phyloP scores from a whole-genome alignment of 2,888 invertebrate genomes.

The Petrophora chlorosata region DNA sequence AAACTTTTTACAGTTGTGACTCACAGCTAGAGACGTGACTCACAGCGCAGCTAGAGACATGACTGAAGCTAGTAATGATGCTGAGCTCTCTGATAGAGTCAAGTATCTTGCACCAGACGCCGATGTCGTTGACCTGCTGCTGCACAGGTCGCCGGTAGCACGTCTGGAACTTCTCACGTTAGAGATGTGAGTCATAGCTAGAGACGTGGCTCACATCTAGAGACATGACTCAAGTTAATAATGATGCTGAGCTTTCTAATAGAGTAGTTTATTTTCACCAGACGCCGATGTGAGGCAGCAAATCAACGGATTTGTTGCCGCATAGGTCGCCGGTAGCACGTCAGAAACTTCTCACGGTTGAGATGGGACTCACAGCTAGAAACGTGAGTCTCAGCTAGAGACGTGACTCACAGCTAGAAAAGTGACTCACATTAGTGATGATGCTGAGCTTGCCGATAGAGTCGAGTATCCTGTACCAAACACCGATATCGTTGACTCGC shows the following conservation, averaged over 20 bases:
- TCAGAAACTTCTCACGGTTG: too few species aligned
- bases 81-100: slow-evolving; percentile 96
- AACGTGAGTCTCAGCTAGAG: too few species aligned
- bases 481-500: slow-evolving; percentile 95
- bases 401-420: too few species aligned
- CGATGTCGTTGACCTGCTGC: slow-evolving; percentile 95
- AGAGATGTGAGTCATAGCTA: too few species aligned
- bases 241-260: slow-evolving; percentile 96
- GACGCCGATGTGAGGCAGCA: slow-evolving; percentile 97
- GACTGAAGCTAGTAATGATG: slow-evolving; percentile 96
- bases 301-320: slow-evolving; percentile 93
- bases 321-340: too few species aligned
- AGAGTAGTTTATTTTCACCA: slow-evolving; percentile 97
- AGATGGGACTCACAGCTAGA: too few species aligned
- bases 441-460: slow-evolving; percentile 96
- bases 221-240: not conserved
- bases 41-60: too few species aligned
- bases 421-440: slow-evolving; percentile 73
- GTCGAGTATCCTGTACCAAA: slow-evolving; percentile 97
- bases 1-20: too few species aligned
- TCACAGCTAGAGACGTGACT: too few species aligned
- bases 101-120: slow-evolving; percentile 97
- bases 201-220: too few species aligned
- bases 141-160: too few species aligned
- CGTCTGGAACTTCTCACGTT: too few species aligned